A percentile compares a stretch with the other conserved stretches of the same genome.
Evolutionary conservation across 2,797 vertebrate species (phyloP).

Genomic region (Megaceryle alcyon): DNA sequence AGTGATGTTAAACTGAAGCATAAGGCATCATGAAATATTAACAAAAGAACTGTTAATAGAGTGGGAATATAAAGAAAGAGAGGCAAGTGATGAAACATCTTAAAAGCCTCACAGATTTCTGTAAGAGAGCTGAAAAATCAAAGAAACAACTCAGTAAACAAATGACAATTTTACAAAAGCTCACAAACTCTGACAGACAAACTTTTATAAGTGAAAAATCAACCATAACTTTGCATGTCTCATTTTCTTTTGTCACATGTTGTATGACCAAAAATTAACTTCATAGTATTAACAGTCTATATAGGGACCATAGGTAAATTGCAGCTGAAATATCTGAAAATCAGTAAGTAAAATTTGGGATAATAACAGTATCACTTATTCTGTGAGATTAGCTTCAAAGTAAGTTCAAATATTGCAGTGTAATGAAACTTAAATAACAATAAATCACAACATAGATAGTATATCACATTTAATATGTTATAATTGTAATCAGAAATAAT

Average conservation of each 20-base stretch:
- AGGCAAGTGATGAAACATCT: neutral
- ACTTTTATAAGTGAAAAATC: neutral
- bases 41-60: neutral
- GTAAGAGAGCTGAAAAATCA: neutral
- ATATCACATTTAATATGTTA: conserved; percentile 56
- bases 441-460: conserved; percentile 36
- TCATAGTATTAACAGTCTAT: neutral
- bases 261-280: neutral
- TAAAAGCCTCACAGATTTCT: neutral
- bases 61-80: neutral
- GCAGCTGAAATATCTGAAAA: neutral
- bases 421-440: conserved; percentile 48
- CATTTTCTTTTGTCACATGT: neutral
- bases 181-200: neutral
- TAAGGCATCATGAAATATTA: neutral
- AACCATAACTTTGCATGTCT: neutral
- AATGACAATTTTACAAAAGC: neutral
- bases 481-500: conserved; percentile 69
- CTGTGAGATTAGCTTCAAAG: conserved; percentile 6
- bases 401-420: neutral
- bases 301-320: neutral
- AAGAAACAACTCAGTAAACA: neutral
- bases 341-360: neutral
- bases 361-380: neutral
- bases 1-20: neutral